Evolutionary conservation across 2,113 vertebrate species (phyloP).

Genomic region (Azemiops feae): DNA sequence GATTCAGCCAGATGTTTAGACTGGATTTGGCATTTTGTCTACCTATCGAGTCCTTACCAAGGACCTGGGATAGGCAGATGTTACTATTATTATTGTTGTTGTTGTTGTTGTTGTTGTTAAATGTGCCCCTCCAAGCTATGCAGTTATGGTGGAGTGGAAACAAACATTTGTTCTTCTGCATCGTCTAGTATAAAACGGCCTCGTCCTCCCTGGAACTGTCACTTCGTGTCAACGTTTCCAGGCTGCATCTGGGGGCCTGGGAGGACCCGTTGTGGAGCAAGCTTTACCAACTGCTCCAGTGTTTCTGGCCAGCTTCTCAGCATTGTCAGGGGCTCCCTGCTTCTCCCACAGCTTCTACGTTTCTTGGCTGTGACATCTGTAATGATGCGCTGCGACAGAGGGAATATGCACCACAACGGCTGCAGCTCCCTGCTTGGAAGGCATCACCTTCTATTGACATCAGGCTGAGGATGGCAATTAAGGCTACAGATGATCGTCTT

Average conservation of each 20-base stretch:
- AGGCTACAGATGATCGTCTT: slow-evolving; percentile 42
- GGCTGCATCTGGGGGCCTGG: slow-evolving; percentile 50
- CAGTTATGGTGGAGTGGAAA: slow-evolving; percentile 45
- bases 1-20: too few relatives aligned
- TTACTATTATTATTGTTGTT: too few relatives aligned
- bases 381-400: slow-evolving; percentile 74
- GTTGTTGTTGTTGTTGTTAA: too few relatives aligned
- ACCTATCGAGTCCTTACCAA: too few relatives aligned
- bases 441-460: slow-evolving; percentile 72
- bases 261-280: slow-evolving; percentile 61
- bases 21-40: too few relatives aligned
- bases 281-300: slow-evolving; percentile 64
- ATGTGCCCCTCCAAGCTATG: slow-evolving; percentile 44
- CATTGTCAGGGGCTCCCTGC: slow-evolving; percentile 48
- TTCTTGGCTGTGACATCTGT: slow-evolving; percentile 69
- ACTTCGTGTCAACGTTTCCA: slow-evolving; percentile 58
- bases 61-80: too few relatives aligned
- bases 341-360: slow-evolving; percentile 61
- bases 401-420: slow-evolving; percentile 77
- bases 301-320: slow-evolving; percentile 55
- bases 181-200: slow-evolving; percentile 46
- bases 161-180: slow-evolving; percentile 64
- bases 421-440: slow-evolving; percentile 66
- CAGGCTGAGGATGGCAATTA: slow-evolving; percentile 66
- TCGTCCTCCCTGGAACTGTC: slow-evolving; percentile 59